Percentiles rank a stretch among this genome's conserved stretches.
These are phyloP conservation scores for Leucoraja ocellata DNA, from an alignment of 2,797 vertebrate species.

Conservation along the genomic window DNA sequence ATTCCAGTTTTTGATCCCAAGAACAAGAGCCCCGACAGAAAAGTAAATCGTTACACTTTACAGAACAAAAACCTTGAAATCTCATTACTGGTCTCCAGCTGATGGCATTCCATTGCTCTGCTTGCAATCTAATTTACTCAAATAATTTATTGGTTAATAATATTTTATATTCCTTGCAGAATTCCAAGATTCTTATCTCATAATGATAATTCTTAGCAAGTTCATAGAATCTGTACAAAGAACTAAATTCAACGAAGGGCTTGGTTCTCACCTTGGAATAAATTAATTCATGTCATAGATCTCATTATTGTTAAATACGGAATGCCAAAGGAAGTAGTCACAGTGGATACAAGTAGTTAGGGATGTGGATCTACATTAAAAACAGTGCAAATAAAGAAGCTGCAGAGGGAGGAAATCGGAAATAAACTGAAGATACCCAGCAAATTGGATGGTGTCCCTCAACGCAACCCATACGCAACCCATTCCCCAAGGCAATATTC, in stretches of 20 bases:
- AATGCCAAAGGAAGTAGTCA: background rate
- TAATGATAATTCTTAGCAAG: too few relatives aligned
- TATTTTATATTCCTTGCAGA: too few relatives aligned
- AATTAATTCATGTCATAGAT: background rate
- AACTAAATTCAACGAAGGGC: background rate
- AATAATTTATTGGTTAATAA: too few relatives aligned
- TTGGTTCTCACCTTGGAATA: background rate
- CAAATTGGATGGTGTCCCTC: too few relatives aligned
- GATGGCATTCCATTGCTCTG: background rate
- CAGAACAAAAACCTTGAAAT: background rate
- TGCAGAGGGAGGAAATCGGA: too few relatives aligned
- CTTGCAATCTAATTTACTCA: background rate
- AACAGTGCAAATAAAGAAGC: background rate
- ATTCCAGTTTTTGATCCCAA: too few relatives aligned
- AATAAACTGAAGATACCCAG: too few relatives aligned
- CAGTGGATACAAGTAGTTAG: background rate
- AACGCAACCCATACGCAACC: too few relatives aligned
- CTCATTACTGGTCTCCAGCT: background rate
- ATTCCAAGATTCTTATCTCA: too few relatives aligned
- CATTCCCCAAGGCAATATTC: too few relatives aligned
- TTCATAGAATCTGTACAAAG: background rate
- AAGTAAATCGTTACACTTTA: background rate
- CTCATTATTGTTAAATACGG: background rate
- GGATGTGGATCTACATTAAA: background rate
- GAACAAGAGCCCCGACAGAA: too few relatives aligned